A percentile compares a stretch with the other conserved stretches of the same genome.
phyloP scores from a whole-genome alignment of 2,888 invertebrate species.

The Oasisia sp. region DNA sequence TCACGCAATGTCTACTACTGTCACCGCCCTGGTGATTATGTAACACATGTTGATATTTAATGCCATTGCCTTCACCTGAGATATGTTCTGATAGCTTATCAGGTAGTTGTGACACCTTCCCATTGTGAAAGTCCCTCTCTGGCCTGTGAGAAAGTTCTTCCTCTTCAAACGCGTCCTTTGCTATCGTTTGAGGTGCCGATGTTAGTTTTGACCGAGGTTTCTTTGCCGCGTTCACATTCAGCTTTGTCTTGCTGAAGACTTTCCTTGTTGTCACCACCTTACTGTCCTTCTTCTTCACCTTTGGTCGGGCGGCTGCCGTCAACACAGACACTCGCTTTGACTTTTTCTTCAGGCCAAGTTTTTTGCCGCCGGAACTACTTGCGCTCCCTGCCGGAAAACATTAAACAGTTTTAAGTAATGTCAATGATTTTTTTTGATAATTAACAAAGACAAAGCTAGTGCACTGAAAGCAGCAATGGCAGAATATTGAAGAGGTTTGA shows the following conservation, averaged over 20 bases:
- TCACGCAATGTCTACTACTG: too few relatives aligned
- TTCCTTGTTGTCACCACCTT: slow-evolving; percentile 5
- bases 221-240: neutral
- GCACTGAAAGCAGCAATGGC: neutral
- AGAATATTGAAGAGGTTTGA: neutral
- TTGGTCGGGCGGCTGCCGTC: neutral
- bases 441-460: neutral
- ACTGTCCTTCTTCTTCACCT: neutral
- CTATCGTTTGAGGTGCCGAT: neutral
- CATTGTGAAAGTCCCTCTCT: neutral
- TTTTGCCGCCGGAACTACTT: slow-evolving; percentile 1
- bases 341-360: neutral
- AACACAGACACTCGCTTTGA: neutral
- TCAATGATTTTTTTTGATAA: neutral
- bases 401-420: neutral
- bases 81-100: neutral
- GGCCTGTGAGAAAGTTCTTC: neutral
- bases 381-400: neutral
- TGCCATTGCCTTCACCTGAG: neutral
- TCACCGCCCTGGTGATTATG: too few relatives aligned
- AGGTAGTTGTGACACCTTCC: neutral
- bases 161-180: neutral
- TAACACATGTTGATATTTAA: neutral
- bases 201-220: neutral
- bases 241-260: neutral